phyloP scores from a whole-genome alignment of 2,113 vertebrate genomes.

The Gobiocypris rarus region DNA sequence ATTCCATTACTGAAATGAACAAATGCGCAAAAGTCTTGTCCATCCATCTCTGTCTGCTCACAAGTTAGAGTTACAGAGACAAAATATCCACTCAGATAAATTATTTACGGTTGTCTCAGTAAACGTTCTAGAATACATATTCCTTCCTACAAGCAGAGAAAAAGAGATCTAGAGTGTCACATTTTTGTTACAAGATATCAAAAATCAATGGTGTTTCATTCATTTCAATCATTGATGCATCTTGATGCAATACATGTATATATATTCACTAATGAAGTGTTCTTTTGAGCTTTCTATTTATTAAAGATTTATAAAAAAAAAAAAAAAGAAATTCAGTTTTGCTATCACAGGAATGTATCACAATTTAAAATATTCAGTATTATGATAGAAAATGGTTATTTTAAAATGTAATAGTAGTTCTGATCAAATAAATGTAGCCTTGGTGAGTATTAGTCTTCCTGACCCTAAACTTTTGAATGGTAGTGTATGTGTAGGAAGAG shows the following conservation, averaged over 20 bases:
- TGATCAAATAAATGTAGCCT: too few species aligned
- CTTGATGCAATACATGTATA: background rate
- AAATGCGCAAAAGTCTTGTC: conserved; percentile 15
- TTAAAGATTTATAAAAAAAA: too few species aligned
- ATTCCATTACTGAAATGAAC: conserved; percentile 2
- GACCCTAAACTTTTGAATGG: too few species aligned
- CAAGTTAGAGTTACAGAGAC: background rate
- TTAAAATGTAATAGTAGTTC: too few species aligned
- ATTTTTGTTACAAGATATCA: background rate
- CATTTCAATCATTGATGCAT: background rate
- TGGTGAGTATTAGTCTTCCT: too few species aligned
- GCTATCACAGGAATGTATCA: too few species aligned
- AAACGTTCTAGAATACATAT: background rate
- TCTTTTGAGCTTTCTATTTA: background rate
- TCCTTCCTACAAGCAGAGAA: background rate
- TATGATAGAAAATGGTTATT: too few species aligned
- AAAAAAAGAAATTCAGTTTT: too few species aligned
- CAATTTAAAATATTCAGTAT: too few species aligned
- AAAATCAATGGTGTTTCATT: background rate
- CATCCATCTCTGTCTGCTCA: background rate
- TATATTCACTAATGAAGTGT: background rate
- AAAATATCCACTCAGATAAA: conserved; percentile 3
- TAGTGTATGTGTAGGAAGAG: too few species aligned
- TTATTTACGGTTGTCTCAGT: background rate
- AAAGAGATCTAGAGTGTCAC: background rate